phyloP scores from a whole-genome alignment of 2,888 invertebrate species.

The Synergus gifuensis region DNA sequence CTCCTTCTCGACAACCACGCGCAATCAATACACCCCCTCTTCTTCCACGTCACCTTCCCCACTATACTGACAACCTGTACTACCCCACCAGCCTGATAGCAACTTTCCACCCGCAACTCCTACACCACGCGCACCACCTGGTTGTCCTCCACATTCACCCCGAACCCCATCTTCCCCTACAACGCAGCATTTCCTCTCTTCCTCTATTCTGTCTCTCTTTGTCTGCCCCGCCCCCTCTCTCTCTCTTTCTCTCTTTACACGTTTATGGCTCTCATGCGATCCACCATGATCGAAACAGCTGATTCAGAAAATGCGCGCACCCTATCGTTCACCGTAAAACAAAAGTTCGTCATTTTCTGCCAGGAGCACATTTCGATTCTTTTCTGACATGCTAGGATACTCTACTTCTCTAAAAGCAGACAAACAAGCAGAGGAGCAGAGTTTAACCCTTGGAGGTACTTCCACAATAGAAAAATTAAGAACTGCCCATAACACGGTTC shows the following conservation, averaged over 20 bases:
- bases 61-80: conserved; percentile 12
- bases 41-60: conserved; percentile 49
- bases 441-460: no score
- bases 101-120: conserved; percentile 21
- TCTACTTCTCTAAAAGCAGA: no score
- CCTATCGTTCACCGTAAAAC: not conserved
- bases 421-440: no score
- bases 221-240: not conserved
- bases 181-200: conserved; percentile 43
- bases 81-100: conserved; percentile 8
- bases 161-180: conserved; percentile 16
- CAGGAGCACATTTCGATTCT: not conserved
- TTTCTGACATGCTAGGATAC: not conserved
- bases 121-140: conserved; percentile 28
- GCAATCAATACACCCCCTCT: conserved; percentile 74
- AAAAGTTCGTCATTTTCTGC: not conserved
- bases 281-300: conserved; percentile 61
- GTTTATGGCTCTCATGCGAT: conserved; percentile 28
- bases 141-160: conserved; percentile 1
- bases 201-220: no score
- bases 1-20: conserved; percentile 64
- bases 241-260: conserved; percentile 11
- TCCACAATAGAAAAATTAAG: no score
- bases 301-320: conserved; percentile 51
- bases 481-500: no score